These are phyloP conservation scores for Melierax canorus DNA, from an alignment of 2,113 vertebrate genomes.

Conservation along the genomic window DNA sequence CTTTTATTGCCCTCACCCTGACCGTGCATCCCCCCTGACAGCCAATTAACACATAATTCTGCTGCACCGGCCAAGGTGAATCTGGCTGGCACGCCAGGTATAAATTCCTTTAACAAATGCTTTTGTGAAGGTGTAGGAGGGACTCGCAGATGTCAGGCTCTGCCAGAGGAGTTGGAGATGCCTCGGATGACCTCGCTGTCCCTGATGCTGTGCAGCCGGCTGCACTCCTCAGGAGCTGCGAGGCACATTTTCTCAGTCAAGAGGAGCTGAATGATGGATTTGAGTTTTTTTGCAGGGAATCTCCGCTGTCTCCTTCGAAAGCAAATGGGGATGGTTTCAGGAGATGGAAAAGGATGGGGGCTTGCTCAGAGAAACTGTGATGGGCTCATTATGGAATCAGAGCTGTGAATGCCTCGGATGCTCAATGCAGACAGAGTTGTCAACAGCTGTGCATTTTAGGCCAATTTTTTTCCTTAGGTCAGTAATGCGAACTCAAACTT, in stretches of 20 bases:
- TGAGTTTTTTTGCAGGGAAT: background rate
- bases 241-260: background rate
- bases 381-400: background rate
- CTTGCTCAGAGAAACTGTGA: background rate
- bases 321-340: background rate
- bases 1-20: background rate
- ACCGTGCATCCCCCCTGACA: fast-evolving
- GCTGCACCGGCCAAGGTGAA: background rate
- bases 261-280: background rate
- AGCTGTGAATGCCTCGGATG: background rate
- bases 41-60: background rate
- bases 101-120: background rate
- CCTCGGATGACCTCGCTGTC: background rate
- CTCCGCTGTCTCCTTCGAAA: background rate
- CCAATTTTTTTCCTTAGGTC: background rate
- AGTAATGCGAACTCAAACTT: background rate
- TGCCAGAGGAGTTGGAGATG: background rate
- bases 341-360: background rate
- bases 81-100: background rate
- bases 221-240: fast-evolving
- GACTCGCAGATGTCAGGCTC: fast-evolving
- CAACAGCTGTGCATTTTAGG: background rate
- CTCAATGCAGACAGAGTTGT: background rate
- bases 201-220: background rate
- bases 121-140: background rate